Conservation (phyloP, 2,113 vertebrate species). For the Melospiza melodia region DNA sequence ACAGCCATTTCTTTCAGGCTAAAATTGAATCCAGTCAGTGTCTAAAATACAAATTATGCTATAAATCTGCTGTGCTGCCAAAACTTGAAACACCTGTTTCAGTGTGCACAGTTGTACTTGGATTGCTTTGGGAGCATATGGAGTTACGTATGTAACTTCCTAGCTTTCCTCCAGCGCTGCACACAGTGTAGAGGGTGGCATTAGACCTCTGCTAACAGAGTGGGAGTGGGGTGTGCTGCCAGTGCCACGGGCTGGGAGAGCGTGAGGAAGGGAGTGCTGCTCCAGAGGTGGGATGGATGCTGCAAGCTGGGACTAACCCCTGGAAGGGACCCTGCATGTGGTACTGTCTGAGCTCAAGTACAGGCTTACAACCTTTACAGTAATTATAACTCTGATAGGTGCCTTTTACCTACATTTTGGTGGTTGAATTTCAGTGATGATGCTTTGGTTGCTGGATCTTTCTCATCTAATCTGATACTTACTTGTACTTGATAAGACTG, state of each 20-base stretch:
- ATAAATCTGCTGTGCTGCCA: not conserved
- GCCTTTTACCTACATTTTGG: not conserved
- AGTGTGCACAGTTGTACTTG: not conserved
- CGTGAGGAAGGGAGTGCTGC: not conserved
- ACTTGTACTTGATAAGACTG: not conserved
- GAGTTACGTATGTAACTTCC: not conserved
- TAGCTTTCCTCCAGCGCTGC: not conserved
- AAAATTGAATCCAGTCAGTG: not conserved
- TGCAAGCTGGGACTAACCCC: not conserved
- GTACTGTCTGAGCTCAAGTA: not conserved
- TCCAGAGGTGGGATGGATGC: not conserved
- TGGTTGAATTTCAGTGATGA: not conserved
- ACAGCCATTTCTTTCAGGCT: not conserved
- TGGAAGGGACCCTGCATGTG: not conserved
- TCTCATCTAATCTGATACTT: not conserved
- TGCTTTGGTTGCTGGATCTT: not conserved
- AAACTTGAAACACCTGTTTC: constrained; percentile 30
- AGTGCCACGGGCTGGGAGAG: not conserved
- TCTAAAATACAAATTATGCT: not conserved
- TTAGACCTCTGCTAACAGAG: not conserved
- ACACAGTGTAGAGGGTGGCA: not conserved
- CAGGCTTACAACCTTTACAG: not conserved
- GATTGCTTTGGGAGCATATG: not conserved
- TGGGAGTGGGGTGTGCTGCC: not conserved
- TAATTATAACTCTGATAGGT: not conserved